phyloP scores from a whole-genome alignment of 2,888 invertebrate species.

The Cordylochernes scorpioides region DNA sequence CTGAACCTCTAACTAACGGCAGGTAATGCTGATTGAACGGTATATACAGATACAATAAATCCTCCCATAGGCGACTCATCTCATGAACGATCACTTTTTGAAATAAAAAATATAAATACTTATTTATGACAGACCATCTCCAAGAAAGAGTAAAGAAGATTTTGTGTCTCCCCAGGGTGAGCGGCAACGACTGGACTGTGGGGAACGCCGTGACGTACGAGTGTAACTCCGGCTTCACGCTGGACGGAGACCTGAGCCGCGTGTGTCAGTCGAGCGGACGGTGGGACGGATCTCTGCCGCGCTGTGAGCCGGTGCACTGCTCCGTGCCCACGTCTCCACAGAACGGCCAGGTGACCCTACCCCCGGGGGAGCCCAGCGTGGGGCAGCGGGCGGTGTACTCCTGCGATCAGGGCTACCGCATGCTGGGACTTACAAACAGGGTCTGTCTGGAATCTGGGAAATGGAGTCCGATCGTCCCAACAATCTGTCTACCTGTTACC shows the following conservation, averaged over 20 bases:
- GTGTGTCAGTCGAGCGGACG: slow-evolving; percentile 12
- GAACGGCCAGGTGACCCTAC: slow-evolving; percentile 4
- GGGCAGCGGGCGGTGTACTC: slow-evolving; percentile 9
- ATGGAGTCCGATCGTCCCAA: slow-evolving; percentile 26
- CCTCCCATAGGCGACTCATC: no score
- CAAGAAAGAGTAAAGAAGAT: no score
- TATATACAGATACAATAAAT: no score
- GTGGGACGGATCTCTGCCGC: slow-evolving; percentile 12
- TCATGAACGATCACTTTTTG: no score
- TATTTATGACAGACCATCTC: no score
- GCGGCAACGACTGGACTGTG: slow-evolving; percentile 11
- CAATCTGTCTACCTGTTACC: slow-evolving; percentile 23
- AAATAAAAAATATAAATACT: no score
- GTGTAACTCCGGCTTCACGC: slow-evolving; percentile 16
- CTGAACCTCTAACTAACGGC: slow-evolving; percentile 17
- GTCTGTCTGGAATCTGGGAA: slow-evolving; percentile 29
- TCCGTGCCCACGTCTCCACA: slow-evolving; percentile 4
- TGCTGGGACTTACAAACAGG: slow-evolving; percentile 5
- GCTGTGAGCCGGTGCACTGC: slow-evolving; percentile 12
- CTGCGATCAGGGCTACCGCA: slow-evolving; percentile 8
- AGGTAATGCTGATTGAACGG: no score
- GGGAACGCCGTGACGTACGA: slow-evolving; percentile 13
- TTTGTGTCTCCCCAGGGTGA: slow-evolving; percentile 6
- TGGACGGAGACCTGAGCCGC: slow-evolving; percentile 13
- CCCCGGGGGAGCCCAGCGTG: slow-evolving; percentile 4